Evolutionary conservation across 2,113 vertebrate species (phyloP), one percentile per base, ranked within the genome.

Genomic region (Clarias magur): DNA sequence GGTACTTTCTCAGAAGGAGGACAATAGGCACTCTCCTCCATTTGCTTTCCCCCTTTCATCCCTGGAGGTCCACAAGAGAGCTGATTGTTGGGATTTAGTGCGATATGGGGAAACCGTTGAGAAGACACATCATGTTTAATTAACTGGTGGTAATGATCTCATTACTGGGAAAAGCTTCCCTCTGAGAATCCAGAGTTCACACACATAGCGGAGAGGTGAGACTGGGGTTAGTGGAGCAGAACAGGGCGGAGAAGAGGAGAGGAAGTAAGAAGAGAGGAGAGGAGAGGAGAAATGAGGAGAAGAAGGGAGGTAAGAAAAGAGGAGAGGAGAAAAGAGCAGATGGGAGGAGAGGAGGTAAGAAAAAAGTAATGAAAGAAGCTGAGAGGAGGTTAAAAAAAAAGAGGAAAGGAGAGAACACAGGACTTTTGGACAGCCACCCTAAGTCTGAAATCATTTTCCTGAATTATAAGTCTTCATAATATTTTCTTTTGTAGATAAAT

Each of bases 131-230:
- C 93, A 91, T 90, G 92, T 94, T 95, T 95, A 95, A 95, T 95
- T 95, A 95, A 94, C 93, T 95, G 93, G 92, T 93, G 94, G 93
- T 95, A 95, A 95, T 94, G 94, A 95, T 95, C 94, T 95, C 95
- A 95, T 95, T 95, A 95, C 91, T 91, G 90, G 68, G 57, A 87
- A 81, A 79, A 81, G 78, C 53, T 62, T 60, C 73, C 67, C 42
- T 85, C 70, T 84, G 63, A 19, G 73, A 80, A 59, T 90, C 85
- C 82, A 84, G 83, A 27, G 59, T 67, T 81, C 63, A 83, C 63
- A 80, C 82, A 84, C 84, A 81, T 21, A 70, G 73, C 15, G n/a
- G 54, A 90, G 89, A 87, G 85, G 82, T 87, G 82, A 88, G 68
- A 70, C 53, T 27, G 82, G 78, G 89, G 87, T 86, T 76, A 88